phyloP scores from a whole-genome alignment of 2,113 vertebrate species.

The Atherinomorus stipes region DNA sequence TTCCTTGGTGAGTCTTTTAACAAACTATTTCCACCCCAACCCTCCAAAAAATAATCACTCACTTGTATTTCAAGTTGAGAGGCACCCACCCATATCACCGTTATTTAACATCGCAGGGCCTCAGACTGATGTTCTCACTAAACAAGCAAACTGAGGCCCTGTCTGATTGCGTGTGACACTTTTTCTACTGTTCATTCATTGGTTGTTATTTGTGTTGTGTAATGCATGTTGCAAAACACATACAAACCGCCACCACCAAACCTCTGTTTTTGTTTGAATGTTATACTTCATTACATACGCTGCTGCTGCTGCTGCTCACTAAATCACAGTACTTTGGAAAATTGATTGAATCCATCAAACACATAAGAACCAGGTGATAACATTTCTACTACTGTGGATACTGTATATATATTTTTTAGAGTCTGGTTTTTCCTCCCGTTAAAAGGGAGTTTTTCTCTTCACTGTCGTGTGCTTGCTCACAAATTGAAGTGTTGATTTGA shows the following conservation, averaged over 20 bases:
- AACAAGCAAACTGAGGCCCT: no score
- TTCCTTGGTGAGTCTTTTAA: slow-evolving; percentile 76
- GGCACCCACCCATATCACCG: no score
- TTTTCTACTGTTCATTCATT: neutral
- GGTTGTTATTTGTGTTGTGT: neutral
- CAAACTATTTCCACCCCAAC: neutral
- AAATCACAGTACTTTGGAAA: neutral
- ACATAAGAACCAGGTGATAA: neutral
- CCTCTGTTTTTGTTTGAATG: slow-evolving; percentile 9
- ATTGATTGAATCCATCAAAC: neutral
- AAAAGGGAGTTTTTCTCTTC: no score
- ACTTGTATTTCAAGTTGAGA: neutral
- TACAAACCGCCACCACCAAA: neutral
- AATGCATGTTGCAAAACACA: neutral
- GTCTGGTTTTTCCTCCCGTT: no score
- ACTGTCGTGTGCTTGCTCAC: no score
- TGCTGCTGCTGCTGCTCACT: neutral
- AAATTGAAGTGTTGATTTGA: no score
- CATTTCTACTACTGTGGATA: no score
- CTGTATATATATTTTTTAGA: no score
- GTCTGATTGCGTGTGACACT: neutral
- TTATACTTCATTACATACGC: neutral
- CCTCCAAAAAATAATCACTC: neutral
- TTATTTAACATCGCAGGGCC: neutral
- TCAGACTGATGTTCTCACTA: neutral